These are phyloP conservation scores for Caenorhabditis inopinata DNA, from an alignment of 1,140 invertebrate species.

Conservation along the genomic window DNA sequence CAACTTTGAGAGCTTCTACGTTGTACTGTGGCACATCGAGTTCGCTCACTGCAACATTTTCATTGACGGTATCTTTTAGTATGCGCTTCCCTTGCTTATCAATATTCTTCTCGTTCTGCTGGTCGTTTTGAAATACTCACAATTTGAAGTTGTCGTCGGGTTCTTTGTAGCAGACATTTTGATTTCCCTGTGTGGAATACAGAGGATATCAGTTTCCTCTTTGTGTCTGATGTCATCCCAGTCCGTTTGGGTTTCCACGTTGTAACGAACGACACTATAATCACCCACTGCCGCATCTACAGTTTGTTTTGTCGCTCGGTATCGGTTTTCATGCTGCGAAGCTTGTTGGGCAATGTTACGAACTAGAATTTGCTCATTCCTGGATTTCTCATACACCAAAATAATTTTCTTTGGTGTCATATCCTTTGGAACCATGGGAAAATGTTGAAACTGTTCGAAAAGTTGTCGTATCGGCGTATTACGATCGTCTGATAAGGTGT, in stretches of 20 bases:
- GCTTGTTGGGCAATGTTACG: no score
- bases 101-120: neutral
- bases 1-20: neutral
- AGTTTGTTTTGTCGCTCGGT: no score
- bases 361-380: no score
- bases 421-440: neutral
- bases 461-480: neutral
- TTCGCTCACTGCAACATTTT: neutral
- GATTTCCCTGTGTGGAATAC: neutral
- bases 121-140: neutral
- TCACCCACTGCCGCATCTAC: neutral
- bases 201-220: neutral
- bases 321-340: no score
- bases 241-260: neutral
- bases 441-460: neutral
- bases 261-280: neutral
- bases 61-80: neutral
- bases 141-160: neutral
- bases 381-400: neutral
- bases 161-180: neutral
- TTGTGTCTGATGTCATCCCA: neutral
- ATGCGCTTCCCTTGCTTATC: neutral
- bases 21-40: neutral
- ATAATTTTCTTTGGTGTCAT: neutral
- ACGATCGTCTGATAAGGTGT: neutral